phyloP scores from a whole-genome alignment of 2,888 invertebrate genomes.

The Agrotis puta region DNA sequence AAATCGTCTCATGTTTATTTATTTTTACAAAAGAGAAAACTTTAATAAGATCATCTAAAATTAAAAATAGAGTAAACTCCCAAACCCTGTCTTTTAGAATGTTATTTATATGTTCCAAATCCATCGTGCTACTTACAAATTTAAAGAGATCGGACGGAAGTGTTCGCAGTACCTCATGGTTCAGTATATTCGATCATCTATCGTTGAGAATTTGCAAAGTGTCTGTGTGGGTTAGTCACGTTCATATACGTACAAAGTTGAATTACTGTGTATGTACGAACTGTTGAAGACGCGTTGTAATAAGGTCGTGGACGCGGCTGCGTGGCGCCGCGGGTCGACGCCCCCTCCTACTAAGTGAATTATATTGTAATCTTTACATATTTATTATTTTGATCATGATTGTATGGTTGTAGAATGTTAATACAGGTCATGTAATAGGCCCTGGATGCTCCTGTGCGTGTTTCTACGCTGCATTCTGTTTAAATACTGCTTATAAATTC shows the following conservation, averaged over 20 bases:
- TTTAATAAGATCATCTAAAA: constrained; percentile 36
- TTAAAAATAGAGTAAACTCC: constrained; percentile 43
- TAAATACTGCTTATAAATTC: neutral
- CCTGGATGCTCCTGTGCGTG: constrained; percentile 18
- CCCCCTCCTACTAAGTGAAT: constrained; percentile 80
- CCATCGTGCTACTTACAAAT: constrained; percentile 62
- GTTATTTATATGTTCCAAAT: constrained; percentile 64
- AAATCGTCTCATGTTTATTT: constrained; percentile 31
- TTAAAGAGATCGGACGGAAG: constrained; percentile 65
- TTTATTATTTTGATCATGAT: constrained; percentile 59
- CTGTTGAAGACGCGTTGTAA: constrained; percentile 75
- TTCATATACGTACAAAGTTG: constrained; percentile 63
- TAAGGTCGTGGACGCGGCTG: constrained; percentile 87
- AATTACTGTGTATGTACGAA: constrained; percentile 64
- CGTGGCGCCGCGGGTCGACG: constrained; percentile 84
- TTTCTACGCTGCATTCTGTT: constrained; percentile 1
- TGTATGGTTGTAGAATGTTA: constrained; percentile 44
- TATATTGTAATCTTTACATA: constrained; percentile 73
- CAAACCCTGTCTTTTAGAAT: constrained; percentile 53
- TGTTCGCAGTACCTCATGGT: constrained; percentile 48
- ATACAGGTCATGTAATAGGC: constrained; percentile 47
- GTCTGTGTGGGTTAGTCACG: constrained; percentile 64
- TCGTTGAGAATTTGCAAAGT: constrained; percentile 56
- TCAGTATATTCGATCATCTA: constrained; percentile 56
- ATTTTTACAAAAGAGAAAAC: constrained; percentile 27